phyloP scores from a whole-genome alignment of 2,113 vertebrate species.

The Burhinus oedicnemus region DNA sequence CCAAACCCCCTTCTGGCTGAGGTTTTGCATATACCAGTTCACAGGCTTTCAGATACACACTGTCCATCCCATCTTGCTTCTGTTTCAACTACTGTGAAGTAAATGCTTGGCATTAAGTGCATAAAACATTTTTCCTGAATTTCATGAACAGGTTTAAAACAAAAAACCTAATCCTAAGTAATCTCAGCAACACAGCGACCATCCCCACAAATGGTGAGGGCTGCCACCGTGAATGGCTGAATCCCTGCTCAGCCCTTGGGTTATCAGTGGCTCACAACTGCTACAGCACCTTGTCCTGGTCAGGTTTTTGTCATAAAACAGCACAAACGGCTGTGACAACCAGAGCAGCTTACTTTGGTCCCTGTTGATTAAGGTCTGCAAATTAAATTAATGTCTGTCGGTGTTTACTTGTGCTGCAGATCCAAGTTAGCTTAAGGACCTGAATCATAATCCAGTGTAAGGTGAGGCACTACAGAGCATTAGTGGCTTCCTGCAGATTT shows the following conservation, averaged over 20 bases:
- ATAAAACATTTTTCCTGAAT: neutral
- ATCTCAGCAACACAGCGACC: neutral
- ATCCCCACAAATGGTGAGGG: neutral
- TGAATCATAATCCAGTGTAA: constrained; percentile 6
- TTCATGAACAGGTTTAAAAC: neutral
- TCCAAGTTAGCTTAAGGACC: neutral
- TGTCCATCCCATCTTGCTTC: neutral
- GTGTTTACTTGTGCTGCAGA: constrained; percentile 19
- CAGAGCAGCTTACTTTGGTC: neutral
- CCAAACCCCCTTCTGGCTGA: neutral
- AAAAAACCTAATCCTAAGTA: neutral
- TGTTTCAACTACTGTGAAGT: neutral
- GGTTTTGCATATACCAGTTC: neutral
- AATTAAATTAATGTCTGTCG: constrained; percentile 49
- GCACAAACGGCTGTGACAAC: neutral
- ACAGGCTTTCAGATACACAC: neutral
- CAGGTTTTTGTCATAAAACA: neutral
- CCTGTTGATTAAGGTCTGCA: neutral
- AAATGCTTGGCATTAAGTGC: neutral
- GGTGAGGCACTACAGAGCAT: neutral
- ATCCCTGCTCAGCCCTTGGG: neutral
- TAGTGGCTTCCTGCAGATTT: neutral
- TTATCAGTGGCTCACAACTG: neutral
- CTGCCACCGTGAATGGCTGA: neutral
- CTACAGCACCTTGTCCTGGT: neutral